Conservation (phyloP, 2,888 invertebrate species). For the Dysmachus trigonus region DNA sequence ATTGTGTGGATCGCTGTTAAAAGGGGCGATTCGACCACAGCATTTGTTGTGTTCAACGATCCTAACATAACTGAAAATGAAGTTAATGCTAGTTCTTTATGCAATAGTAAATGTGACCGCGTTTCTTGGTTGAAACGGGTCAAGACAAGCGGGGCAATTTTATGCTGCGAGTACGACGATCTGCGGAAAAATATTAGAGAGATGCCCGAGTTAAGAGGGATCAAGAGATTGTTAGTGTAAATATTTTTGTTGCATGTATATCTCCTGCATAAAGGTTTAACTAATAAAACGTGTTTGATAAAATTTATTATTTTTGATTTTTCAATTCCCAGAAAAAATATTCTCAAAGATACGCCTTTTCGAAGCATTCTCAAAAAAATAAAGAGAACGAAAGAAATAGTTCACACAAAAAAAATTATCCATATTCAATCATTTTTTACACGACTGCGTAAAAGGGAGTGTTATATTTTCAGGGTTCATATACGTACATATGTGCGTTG, state of each 20-base stretch:
- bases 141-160: not conserved
- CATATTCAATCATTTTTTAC: too few relatives aligned
- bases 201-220: not conserved
- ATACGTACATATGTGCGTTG: too few relatives aligned
- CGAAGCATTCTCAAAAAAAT: too few relatives aligned
- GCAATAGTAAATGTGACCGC: conserved; percentile 54
- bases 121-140: conserved; percentile 53
- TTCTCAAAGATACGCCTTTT: too few relatives aligned
- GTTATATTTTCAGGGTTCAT: too few relatives aligned
- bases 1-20: conserved; percentile 55
- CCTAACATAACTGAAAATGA: conserved; percentile 48
- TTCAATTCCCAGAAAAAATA: too few relatives aligned
- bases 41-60: conserved; percentile 55
- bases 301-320: too few relatives aligned
- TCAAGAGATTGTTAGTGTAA: not conserved
- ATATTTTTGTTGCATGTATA: not conserved
- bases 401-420: too few relatives aligned
- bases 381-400: too few relatives aligned
- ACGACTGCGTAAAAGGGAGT: too few relatives aligned
- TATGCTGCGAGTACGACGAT: conserved; percentile 30
- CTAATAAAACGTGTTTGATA: not conserved
- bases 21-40: conserved; percentile 51
- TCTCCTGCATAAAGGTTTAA: not conserved
- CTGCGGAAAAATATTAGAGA: not conserved
- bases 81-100: conserved; percentile 50